phyloP scores from a whole-genome alignment of 2,888 invertebrate species.

The Rapana venosa region DNA sequence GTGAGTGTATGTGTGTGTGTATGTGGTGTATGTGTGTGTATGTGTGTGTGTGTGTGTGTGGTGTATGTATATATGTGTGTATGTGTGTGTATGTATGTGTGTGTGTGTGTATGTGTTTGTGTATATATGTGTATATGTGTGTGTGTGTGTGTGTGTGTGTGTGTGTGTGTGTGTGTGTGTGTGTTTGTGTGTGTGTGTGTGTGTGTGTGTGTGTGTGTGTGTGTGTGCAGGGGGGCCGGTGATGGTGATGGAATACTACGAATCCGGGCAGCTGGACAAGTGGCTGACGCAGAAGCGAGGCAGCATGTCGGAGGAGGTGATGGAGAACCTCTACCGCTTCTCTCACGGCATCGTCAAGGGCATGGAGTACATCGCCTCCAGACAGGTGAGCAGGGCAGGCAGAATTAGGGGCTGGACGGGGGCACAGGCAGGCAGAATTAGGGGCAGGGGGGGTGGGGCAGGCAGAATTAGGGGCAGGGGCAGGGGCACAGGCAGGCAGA shows the following conservation, averaged over 20 bases:
- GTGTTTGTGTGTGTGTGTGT: neutral
- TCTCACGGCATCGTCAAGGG: slow-evolving; percentile 56
- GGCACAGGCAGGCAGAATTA: no score
- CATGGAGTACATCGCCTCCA: slow-evolving; percentile 62
- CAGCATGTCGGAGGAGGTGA: slow-evolving; percentile 53
- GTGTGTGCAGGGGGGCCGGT: slow-evolving; percentile 59
- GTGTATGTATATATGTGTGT: neutral
- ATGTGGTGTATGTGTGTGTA: neutral
- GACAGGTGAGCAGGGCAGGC: no score
- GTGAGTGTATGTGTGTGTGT: no score
- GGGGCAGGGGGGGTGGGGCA: no score
- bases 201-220: neutral
- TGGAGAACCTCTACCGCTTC: slow-evolving; percentile 57
- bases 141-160: no score
- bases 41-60: neutral
- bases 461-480: no score
- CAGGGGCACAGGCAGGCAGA: no score
- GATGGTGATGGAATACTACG: slow-evolving; percentile 62
- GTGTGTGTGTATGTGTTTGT: slow-evolving; percentile 62
- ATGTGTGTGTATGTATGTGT: neutral
- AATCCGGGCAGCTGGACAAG: slow-evolving; percentile 58
- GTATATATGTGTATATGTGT: no score
- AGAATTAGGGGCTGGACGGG: no score
- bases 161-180: neutral
- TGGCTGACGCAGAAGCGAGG: slow-evolving; percentile 52